A percentile compares a stretch with the other conserved stretches of the same genome.
Evolutionary conservation across 2,888 invertebrate species (phyloP).

Genomic region (Agrotis segetum): DNA sequence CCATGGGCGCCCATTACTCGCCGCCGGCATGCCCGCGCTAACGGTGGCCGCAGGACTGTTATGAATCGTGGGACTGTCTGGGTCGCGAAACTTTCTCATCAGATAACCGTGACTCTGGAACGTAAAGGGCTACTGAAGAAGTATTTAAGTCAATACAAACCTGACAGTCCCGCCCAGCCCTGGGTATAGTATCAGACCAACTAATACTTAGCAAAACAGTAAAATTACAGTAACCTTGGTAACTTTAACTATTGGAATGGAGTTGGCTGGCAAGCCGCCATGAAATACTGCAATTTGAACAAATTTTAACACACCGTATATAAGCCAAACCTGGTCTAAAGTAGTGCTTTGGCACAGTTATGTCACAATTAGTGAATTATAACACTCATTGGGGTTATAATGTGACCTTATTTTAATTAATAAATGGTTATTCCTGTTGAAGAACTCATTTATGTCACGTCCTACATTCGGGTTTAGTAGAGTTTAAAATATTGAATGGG

Average conservation of each 20-base stretch:
- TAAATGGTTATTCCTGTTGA: background rate
- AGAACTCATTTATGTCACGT: background rate
- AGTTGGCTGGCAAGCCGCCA: slow-evolving; percentile 45
- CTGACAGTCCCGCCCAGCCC: too few species aligned
- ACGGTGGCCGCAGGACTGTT: too few species aligned
- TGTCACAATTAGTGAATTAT: slow-evolving; percentile 49
- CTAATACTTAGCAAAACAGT: background rate
- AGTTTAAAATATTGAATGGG: too few species aligned
- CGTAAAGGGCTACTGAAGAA: too few species aligned
- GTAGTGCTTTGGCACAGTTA: slow-evolving; percentile 50
- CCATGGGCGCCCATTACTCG: too few species aligned
- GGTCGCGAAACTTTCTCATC: too few species aligned
- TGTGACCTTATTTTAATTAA: slow-evolving; percentile 5
- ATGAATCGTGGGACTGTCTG: too few species aligned
- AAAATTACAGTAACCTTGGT: slow-evolving; percentile 26
- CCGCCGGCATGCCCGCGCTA: too few species aligned
- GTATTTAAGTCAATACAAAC: too few species aligned
- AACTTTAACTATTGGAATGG: slow-evolving; percentile 27
- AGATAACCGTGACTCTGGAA: too few species aligned
- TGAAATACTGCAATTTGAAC: slow-evolving; percentile 53
- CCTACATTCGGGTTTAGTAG: too few species aligned
- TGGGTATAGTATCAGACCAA: background rate
- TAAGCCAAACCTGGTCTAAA: slow-evolving; percentile 53
- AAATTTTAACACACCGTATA: slow-evolving; percentile 58
- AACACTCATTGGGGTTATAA: slow-evolving; percentile 21